Base-by-base conservation (phyloP, 2,888 invertebrate genomes). In the Sericinus montela region DNA sequence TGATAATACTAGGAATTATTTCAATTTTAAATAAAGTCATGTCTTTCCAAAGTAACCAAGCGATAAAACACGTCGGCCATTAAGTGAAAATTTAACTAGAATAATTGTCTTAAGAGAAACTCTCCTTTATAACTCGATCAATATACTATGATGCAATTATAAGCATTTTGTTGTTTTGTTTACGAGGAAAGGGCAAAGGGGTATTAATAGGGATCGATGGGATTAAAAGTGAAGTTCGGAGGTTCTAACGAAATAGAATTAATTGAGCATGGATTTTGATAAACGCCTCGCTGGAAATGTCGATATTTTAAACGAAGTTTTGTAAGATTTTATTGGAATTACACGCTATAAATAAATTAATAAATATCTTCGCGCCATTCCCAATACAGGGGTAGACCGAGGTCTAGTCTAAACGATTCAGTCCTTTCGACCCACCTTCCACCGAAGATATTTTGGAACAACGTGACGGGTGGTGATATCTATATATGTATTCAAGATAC, bases 111-210 rank as follows among this genome's bases (percentile, higher is more conserved):
- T 44, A 49, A 25, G 25, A 25, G 39, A 42, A 62, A 65, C 57
- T 59, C 57, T 59, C 52, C 45, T 53, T 45, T 9, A 13, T 77
- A 80, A 78, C 72, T 67, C 64, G 77, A 83, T 82, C 81, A 84
- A 84, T 84, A 81, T 71, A 77, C 71, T 69, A 72, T 82, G 80
- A 86, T 71, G 59, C 65, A 75, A 80, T 85, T 80, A 82, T 72
- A 62, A 60, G 63, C 70, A 72, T 77, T 72, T 73, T 78, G 80
- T 81, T 80, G 72, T 77, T 73, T 74, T 80, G 79, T 80, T 80
- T 64, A 60, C 63, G 61, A 51, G 58, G 54, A 65, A 65, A 65
- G 66, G 70, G 69, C 63, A 60, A 58, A 62, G 65, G 62, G 62
- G 55, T 57, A 65, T 69, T 72, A 65, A 65, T 64, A 59, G 65